A percentile compares a stretch with the other conserved stretches of the same genome.
Conservation (phyloP, 2,797 vertebrate species). For the Chromobotia macracanthus region DNA sequence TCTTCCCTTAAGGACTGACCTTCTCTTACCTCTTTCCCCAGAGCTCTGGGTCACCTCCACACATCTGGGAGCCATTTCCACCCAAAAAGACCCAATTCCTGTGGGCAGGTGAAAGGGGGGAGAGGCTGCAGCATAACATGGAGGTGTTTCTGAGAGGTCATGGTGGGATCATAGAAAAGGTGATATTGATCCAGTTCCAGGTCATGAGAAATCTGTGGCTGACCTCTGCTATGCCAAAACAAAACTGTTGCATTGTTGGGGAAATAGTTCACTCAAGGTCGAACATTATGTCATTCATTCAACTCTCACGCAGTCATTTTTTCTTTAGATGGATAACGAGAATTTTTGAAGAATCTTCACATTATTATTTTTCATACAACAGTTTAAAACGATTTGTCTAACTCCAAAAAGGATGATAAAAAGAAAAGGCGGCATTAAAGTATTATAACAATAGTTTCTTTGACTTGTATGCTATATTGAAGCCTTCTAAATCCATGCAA, state of each 20-base stretch:
- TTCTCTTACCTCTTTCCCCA: slow-evolving; percentile 28
- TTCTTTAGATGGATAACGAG: not conserved
- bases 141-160: slow-evolving; percentile 47
- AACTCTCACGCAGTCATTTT: not conserved
- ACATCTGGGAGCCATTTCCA: slow-evolving; percentile 63
- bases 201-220: slow-evolving; percentile 25
- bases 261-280: not conserved
- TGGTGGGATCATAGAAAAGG: slow-evolving; percentile 31
- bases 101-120: slow-evolving; percentile 29
- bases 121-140: slow-evolving; percentile 32
- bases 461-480: no score
- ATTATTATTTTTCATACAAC: not conserved
- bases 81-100: slow-evolving; percentile 49
- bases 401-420: no score
- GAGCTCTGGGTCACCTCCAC: slow-evolving; percentile 49
- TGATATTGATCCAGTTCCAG: slow-evolving; percentile 40
- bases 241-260: not conserved
- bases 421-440: no score
- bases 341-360: no score
- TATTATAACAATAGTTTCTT: no score
- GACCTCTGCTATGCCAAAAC: slow-evolving; percentile 12
- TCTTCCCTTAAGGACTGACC: slow-evolving; percentile 30
- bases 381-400: no score
- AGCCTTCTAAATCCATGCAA: no score
- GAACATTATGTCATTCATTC: not conserved